Conservation (phyloP, 2,113 vertebrate species). For the Chrysemys picta region DNA sequence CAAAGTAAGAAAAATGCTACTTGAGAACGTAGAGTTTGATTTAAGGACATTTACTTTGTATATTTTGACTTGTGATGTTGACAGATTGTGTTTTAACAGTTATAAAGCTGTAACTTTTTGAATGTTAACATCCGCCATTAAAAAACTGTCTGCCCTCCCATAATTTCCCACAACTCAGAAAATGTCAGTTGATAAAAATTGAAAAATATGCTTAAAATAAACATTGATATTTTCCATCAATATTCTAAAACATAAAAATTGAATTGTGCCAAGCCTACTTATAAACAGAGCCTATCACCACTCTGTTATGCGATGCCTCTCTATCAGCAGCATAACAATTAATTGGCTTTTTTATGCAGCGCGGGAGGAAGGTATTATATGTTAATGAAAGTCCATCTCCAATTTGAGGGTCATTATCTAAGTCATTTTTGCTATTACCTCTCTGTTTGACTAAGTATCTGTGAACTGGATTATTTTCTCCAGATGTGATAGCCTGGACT, state of each 20-base stretch:
- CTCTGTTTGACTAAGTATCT: not conserved
- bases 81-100: not conserved
- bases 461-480: not conserved
- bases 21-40: not conserved
- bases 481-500: not conserved
- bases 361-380: not conserved
- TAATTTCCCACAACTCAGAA: not conserved
- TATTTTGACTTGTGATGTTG: not conserved
- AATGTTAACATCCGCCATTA: not conserved
- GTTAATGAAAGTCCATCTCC: not conserved
- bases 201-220: too few relatives aligned
- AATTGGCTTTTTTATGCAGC: not conserved
- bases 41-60: not conserved
- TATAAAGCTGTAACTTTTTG: not conserved
- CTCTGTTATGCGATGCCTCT: not conserved
- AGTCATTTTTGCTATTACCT: conserved; percentile 8
- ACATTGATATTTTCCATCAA: too few relatives aligned
- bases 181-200: not conserved
- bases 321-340: not conserved
- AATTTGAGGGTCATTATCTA: conserved; percentile 4
- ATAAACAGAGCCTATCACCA: not conserved
- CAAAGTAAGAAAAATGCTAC: not conserved
- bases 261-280: too few relatives aligned
- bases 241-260: too few relatives aligned
- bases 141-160: not conserved